Base-by-base conservation (phyloP, 2,888 invertebrate species). In the Incurvaria masculella region DNA sequence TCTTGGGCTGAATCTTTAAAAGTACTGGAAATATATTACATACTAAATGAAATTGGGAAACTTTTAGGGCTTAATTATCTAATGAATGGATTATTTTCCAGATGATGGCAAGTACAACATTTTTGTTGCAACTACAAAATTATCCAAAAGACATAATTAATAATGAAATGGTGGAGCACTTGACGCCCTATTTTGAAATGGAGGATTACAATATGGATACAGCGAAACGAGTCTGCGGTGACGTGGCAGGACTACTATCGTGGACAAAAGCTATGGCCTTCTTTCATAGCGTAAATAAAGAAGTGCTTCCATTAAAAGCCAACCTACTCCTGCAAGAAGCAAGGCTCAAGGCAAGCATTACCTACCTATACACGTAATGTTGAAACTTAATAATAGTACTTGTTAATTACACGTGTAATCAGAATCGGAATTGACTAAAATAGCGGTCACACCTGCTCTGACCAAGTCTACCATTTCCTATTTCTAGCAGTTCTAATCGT, bases 241-340 rank as follows among this genome's bases (percentile, higher is more conserved):
- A 97, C 63, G 97, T 97, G 0, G 96, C 97, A 14, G 97, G 97
- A 2, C 76, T 97, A 11, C 71, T 94, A 2, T 94, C 95, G 0
- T 97, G 97, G 97, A 97, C 97, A 0, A 93, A 94, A 69, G 94
- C 95, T 1, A 95, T 95, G 95, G 87, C 89, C 1, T 94, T 94
- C 69, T 97, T 97, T 63, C 96, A 93, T 61, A 90, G 91, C 53
- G 97, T 97, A 46, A 97, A 97, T 71, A 94, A 94, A 69, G 97
- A 97, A 79, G 97, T 97, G 1, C 70, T 97, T 46, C 97, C 97
- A 0, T 69, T 97, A 5, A 97, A 97, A 80, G 90, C 95, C 0
- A 97, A 95, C 72, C 75, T 97, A 47, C 85, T 93, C 3, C 62
- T 95, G 51, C 96, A 97, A 76, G 96, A 96, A 73, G 93, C 92